Evolutionary conservation across 2,797 vertebrate species (phyloP), one percentile per base, ranked within the genome.

Genomic region (Anas bahamensis): DNA sequence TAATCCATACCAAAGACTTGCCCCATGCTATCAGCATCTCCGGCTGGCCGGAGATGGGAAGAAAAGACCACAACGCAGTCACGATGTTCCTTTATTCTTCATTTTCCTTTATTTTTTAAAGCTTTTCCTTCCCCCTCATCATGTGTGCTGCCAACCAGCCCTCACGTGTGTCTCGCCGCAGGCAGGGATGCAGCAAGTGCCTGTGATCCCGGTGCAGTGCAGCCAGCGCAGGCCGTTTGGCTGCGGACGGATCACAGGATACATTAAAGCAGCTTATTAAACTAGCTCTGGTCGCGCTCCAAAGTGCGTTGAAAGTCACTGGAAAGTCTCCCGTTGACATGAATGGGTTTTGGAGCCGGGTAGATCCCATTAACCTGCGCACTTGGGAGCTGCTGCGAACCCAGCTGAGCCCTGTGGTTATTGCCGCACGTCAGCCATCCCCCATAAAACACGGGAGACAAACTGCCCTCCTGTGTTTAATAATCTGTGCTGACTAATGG

Each of bases 401-500:
- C 35, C 79, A 66, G 35, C 24, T 7, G 18, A 65, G 55, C 18
- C 66, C 71, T 57, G 81, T 6, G 31, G 61, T 82, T 87, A 48
- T 85, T 75, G 31, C 22, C 22, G 66, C 5, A 0, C 64, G 56
- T 79, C 72, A 95, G 53, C 39, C 10, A 4, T 33, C 37, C 74
- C 68, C 76, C 70, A 84, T 84, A 86, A 94, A 94, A 91, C 68
- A 70, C 83, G 88, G 73, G 78, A 1, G 41, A 88, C 56, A 86
- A 87, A 89, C 52, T 35, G 71, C 53, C 83, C 93, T 88, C 90
- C 82, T 84, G 64, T 79, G 83, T 93, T 94, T 89, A 91, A 93
- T 83, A 89, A 86, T n/a, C 92, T 5, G 3, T 11, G 29, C 44
- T 73, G 83, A 91, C 29, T 95, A 71, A 71, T 66, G 64, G 75